Percentiles rank a stretch among this genome's conserved stretches.
These are phyloP conservation scores for Agrilus biguttatus DNA, from an alignment of 2,888 invertebrate species.

Conservation along the genomic window DNA sequence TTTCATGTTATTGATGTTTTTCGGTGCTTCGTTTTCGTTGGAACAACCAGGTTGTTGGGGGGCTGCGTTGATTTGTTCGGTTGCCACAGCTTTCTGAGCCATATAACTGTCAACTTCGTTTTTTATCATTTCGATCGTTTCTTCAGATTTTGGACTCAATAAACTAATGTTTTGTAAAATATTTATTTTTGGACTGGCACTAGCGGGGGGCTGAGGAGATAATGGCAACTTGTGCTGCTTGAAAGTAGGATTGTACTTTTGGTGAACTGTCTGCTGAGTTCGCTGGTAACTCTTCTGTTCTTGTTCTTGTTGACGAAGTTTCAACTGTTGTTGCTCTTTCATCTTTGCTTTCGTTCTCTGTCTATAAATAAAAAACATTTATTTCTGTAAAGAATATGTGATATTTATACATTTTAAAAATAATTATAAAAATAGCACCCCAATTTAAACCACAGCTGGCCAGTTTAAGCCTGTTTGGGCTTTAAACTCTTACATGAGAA, in stretches of 20 bases:
- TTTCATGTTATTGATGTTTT: constrained; percentile 17
- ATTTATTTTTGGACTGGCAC: constrained; percentile 22
- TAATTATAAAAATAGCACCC: too few relatives aligned
- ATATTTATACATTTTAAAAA: too few relatives aligned
- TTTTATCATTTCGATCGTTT: constrained; percentile 12
- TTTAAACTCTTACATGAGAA: background rate
- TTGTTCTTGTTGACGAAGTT: constrained; percentile 8
- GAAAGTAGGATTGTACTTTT: constrained; percentile 4
- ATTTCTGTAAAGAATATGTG: background rate
- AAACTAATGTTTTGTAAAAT: constrained; percentile 25
- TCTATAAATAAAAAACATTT: constrained; percentile 9
- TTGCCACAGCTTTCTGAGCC: constrained; percentile 7
- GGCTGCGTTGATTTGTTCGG: constrained; percentile 8
- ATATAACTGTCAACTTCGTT: constrained; percentile 7
- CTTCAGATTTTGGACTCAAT: constrained; percentile 12
- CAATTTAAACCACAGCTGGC: too few relatives aligned
- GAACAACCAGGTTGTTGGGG: constrained; percentile 15
- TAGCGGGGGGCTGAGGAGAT: constrained; percentile 6
- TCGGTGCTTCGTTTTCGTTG: constrained; percentile 21
- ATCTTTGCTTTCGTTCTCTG: constrained; percentile 19
- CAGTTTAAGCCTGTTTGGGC: too few relatives aligned
- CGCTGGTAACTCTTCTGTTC: constrained; percentile 8
- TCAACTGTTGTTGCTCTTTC: constrained; percentile 13
- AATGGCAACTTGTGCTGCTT: constrained; percentile 11
- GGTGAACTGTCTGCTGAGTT: constrained; percentile 10